Percentiles rank a stretch among this genome's conserved stretches.
phyloP scores from a whole-genome alignment of 2,888 invertebrate species.

The Agrotis puta region DNA sequence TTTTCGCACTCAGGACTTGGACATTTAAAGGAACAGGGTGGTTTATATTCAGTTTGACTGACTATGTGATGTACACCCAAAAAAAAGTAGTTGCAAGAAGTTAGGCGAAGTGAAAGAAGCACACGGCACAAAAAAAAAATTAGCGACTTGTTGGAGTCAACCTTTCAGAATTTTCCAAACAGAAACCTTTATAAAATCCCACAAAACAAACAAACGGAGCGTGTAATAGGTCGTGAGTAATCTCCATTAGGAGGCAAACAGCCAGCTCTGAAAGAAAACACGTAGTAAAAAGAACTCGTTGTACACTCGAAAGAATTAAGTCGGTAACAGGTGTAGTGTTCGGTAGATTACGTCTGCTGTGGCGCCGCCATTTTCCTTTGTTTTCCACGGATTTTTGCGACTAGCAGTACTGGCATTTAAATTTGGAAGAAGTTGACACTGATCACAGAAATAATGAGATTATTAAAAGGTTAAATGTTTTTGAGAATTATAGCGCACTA shows the following conservation, averaged over 20 bases:
- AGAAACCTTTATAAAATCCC: background rate
- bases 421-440: conserved; percentile 22
- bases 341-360: conserved; percentile 40
- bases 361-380: conserved; percentile 33
- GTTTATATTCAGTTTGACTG: too few relatives aligned
- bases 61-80: background rate
- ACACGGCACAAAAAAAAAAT: conserved; percentile 2
- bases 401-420: conserved; percentile 29
- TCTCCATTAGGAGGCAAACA: conserved; percentile 31
- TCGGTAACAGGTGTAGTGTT: conserved; percentile 57
- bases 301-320: conserved; percentile 45
- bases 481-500: conserved; percentile 6
- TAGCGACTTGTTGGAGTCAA: background rate
- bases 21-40: too few relatives aligned
- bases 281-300: conserved; percentile 27
- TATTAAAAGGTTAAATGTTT: background rate
- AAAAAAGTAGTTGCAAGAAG: background rate
- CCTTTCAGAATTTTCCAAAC: conserved; percentile 7
- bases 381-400: conserved; percentile 30
- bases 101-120: background rate
- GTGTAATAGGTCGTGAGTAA: conserved; percentile 29
- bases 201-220: conserved; percentile 25
- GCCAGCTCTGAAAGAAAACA: conserved; percentile 28
- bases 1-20: background rate
- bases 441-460: background rate